phyloP scores from a whole-genome alignment of 1,140 invertebrate species.

The Drosophila leontia region DNA sequence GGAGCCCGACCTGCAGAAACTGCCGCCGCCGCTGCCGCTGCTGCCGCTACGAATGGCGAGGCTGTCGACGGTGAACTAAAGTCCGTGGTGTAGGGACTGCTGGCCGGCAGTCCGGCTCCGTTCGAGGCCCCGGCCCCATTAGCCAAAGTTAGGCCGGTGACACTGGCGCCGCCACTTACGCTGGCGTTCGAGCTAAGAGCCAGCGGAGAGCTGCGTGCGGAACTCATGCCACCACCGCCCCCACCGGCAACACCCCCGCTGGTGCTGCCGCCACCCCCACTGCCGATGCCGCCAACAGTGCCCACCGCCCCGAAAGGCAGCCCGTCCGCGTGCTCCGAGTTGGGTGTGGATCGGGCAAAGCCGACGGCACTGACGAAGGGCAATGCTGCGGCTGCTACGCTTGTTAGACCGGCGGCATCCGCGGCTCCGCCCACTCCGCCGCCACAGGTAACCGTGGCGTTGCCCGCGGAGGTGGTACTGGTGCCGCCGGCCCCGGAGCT shows the following conservation, averaged over 20 bases:
- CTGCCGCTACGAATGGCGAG: conserved; percentile 69
- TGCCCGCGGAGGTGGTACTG: conserved; percentile 56
- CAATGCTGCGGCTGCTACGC: conserved; percentile 72
- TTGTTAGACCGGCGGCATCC: conserved; percentile 69
- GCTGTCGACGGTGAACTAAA: conserved; percentile 78
- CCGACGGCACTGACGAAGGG: conserved; percentile 76
- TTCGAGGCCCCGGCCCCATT: conserved; percentile 77
- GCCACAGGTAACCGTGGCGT: conserved; percentile 71
- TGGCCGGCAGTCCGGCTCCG: conserved; percentile 75
- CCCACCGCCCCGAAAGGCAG: conserved; percentile 60
- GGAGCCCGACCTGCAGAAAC: conserved; percentile 76
- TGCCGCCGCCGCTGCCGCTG: conserved; percentile 72
- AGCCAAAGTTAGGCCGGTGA: conserved; percentile 66
- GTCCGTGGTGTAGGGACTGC: conserved; percentile 81
- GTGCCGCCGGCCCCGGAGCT: conserved; percentile 54
- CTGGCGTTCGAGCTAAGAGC: conserved; percentile 82
- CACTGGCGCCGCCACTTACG: conserved; percentile 69
- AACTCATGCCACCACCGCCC: conserved; percentile 71
- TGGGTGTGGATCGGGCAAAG: conserved; percentile 81
- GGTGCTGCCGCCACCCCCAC: conserved; percentile 61
- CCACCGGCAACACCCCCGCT: conserved; percentile 50
- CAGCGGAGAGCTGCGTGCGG: conserved; percentile 81
- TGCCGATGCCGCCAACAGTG: conserved; percentile 58
- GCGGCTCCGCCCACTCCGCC: conserved; percentile 52
- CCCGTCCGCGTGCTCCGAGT: conserved; percentile 76